Percentiles rank a stretch among this genome's conserved stretches.
phyloP scores from a whole-genome alignment of 2,797 vertebrate species.

The Neostethus bicornis region DNA sequence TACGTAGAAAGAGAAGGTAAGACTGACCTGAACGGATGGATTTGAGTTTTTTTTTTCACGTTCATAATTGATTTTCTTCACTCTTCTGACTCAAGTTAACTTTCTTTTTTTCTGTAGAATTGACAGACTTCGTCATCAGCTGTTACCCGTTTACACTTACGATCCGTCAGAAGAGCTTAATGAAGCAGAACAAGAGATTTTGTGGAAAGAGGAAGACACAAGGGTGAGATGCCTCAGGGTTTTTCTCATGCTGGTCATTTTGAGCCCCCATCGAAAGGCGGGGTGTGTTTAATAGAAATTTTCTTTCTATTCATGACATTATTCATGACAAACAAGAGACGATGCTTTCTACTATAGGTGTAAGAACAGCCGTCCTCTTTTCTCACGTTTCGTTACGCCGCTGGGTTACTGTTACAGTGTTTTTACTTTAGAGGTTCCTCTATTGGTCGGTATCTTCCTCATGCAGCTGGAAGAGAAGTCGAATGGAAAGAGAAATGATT shows the following conservation, averaged over 20 bases:
- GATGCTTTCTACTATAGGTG: neutral
- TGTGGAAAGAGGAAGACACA: slow-evolving; percentile 87
- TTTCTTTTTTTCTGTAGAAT: slow-evolving; percentile 72
- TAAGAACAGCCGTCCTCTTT: neutral
- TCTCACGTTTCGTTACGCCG: neutral
- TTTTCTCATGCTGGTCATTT: no score
- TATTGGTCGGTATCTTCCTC: slow-evolving; percentile 33
- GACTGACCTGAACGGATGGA: neutral
- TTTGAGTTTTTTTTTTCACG: neutral
- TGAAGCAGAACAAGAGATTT: slow-evolving; percentile 91
- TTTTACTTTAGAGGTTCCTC: slow-evolving; percentile 34
- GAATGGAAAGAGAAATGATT: neutral
- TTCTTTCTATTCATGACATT: neutral
- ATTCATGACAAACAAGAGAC: neutral
- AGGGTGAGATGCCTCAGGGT: slow-evolving; percentile 76
- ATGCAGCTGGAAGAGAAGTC: neutral
- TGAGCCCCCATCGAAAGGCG: neutral
- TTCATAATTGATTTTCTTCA: neutral
- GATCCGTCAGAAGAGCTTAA: slow-evolving; percentile 92
- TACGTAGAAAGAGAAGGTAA: slow-evolving; percentile 81
- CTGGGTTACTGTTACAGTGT: neutral
- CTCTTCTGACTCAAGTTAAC: neutral
- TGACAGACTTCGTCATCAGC: slow-evolving; percentile 91
- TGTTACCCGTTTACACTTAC: slow-evolving; percentile 93
- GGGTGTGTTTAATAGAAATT: neutral